These are phyloP conservation scores for Acestrorhynchus altus DNA, from an alignment of 2,797 vertebrate species.

Conservation along the genomic window DNA sequence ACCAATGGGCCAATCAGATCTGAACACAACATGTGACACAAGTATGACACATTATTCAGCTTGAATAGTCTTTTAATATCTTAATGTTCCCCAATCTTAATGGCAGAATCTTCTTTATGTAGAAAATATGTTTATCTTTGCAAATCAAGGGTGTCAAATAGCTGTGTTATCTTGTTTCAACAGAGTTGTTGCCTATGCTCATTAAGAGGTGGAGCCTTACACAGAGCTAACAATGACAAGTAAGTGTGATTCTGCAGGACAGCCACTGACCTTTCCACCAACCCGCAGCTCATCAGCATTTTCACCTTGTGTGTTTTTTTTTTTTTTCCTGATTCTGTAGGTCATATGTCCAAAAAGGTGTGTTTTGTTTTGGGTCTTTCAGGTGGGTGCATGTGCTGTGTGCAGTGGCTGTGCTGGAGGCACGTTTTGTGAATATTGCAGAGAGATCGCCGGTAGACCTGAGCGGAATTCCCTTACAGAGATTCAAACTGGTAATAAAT, in stretches of 20 bases:
- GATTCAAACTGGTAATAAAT: conserved; percentile 91
- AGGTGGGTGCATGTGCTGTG: conserved; percentile 99
- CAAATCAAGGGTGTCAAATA: background rate
- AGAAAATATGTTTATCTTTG: too few relatives aligned
- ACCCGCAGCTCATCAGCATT: background rate
- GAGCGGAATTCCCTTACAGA: conserved; percentile 94
- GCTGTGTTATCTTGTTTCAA: conserved; percentile 6
- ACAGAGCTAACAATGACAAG: conserved; percentile 96
- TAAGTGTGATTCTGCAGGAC: conserved; percentile 69
- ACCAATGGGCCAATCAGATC: background rate
- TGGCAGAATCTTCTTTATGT: background rate
- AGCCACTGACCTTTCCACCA: background rate
- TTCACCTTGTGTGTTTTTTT: background rate
- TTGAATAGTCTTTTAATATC: background rate
- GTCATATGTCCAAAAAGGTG: background rate
- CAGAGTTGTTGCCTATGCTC: conserved; percentile 97
- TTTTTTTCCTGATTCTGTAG: background rate
- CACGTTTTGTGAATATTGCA: conserved; percentile 92
- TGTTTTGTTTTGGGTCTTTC: conserved; percentile 16
- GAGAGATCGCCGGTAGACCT: conserved; percentile 95
- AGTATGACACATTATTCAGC: too few relatives aligned
- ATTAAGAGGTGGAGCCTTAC: conserved; percentile 92
- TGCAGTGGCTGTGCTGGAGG: conserved; percentile 94
- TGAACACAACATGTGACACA: background rate
- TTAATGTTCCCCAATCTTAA: background rate